Evolutionary conservation across 2,797 vertebrate species (phyloP), one percentile per base, ranked within the genome.

Genomic region (Acanthurus tractus): DNA sequence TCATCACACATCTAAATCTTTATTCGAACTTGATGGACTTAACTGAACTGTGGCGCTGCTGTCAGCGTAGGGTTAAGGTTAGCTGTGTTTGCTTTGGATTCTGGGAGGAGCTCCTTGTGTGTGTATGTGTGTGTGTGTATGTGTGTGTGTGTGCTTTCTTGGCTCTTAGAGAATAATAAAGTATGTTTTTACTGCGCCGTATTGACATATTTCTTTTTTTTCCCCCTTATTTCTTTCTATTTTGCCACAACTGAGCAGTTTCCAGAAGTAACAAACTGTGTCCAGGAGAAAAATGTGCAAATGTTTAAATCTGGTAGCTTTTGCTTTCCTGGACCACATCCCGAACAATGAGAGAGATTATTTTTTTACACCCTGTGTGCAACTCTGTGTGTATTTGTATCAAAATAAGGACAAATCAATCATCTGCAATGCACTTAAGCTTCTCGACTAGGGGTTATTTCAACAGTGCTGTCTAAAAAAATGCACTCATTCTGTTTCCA

Each of bases 221-320:
- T 38, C 50, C 15, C 15, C 13, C 38, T 36, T 38, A 22, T 65
- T 64, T 83, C 42, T 83, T 57, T 79, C 67, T 53, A 58, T 80
- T 79, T 70, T 70, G 70, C 88, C 83, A 79, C 87, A 85, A 61
- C 56, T 57, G 64, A 74, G 72, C 0, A 5, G 52, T 63, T 84
- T 92, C 90, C 88, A 92, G 87, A 70, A 84, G 76, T 67, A 93
- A 89, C 89, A 86, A 79, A 92, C 76, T n/a, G 54, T 84, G 68
- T 64, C 65, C 63, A 82, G 70, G 74, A 85, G 62, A 22, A 67
- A 46, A 72, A 82, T 63, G 83, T 77, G 77, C 85, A 88, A 90
- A 91, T 88, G 65, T 80, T 88, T 82, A 76, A 89, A 81, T 52
- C 73, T 66, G 63, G 74, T 53, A 44, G 10, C 63, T 54, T 73